Percentiles rank a stretch among this genome's conserved stretches.
Evolutionary conservation across 2,113 vertebrate species (phyloP).

Genomic region (Pao palembangensis): DNA sequence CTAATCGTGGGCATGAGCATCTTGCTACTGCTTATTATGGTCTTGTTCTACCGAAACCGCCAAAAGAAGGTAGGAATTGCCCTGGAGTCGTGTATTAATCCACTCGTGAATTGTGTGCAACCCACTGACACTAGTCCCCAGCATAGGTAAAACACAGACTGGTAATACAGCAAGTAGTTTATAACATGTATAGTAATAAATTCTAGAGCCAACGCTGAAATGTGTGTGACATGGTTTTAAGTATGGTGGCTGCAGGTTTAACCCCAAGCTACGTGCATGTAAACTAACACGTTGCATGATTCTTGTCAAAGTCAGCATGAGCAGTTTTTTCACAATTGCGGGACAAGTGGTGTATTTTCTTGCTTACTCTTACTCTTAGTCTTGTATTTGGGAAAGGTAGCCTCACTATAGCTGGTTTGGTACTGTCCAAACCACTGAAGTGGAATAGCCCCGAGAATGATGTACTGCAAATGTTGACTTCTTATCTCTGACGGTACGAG

Average conservation of each 20-base stretch:
- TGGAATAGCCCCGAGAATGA: conserved; percentile 18
- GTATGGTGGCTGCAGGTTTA: conserved; percentile 36
- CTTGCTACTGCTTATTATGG: conserved; percentile 71
- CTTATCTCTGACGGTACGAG: conserved; percentile 30
- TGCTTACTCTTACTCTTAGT: background rate
- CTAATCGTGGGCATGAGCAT: conserved; percentile 76
- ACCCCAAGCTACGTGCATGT: conserved; percentile 29
- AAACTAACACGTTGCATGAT: conserved; percentile 51
- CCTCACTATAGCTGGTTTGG: background rate
- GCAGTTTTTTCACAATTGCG: conserved; percentile 21
- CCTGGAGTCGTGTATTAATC: conserved; percentile 26
- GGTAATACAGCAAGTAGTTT: conserved; percentile 1
- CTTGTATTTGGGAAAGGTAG: conserved; percentile 12
- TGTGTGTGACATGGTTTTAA: conserved; percentile 7
- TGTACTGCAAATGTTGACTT: background rate
- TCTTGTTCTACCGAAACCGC: conserved; percentile 75
- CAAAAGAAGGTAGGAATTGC: conserved; percentile 71
- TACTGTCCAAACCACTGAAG: conserved; percentile 25
- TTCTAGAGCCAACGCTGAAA: conserved; percentile 10
- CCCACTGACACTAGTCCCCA: conserved; percentile 32
- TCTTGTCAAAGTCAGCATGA: conserved; percentile 35
- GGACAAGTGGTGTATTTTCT: conserved; percentile 9
- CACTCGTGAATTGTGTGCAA: conserved; percentile 13
- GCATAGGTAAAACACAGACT: conserved; percentile 9
- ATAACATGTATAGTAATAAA: background rate